Conservation (phyloP, 2,797 vertebrate genomes). For the Scleropages formosus region DNA sequence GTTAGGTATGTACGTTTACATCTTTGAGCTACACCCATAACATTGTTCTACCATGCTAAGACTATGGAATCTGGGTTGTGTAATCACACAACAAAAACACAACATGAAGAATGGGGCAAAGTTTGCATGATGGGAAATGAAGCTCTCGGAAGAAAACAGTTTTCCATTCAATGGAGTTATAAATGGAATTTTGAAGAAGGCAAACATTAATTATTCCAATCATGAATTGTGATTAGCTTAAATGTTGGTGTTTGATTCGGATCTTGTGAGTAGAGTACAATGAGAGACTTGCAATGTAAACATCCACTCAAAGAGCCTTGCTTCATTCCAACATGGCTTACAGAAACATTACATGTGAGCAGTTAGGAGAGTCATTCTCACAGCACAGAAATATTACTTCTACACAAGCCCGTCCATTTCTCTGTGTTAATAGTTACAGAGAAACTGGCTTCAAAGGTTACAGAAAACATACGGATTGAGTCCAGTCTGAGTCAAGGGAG, state of each 20-base stretch:
- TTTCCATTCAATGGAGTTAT: too few species aligned
- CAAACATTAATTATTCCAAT: not conserved
- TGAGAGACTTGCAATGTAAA: not conserved
- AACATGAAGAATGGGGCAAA: too few species aligned
- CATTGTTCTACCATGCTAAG: too few species aligned
- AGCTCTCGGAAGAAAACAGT: too few species aligned
- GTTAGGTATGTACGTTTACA: too few species aligned
- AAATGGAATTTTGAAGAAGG: too few species aligned
- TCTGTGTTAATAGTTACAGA: not conserved
- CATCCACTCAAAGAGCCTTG: not conserved
- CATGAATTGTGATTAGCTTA: not conserved
- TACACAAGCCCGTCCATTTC: not conserved
- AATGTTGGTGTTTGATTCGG: conserved; percentile 15
- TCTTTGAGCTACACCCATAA: not conserved
- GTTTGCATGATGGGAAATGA: too few species aligned
- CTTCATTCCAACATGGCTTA: not conserved
- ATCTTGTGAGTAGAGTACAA: not conserved
- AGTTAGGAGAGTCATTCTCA: conserved; percentile 8
- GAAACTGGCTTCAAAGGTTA: conserved; percentile 7
- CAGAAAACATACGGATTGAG: too few species aligned
- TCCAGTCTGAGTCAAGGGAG: too few species aligned
- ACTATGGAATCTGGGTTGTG: not conserved
- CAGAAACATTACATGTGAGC: not conserved
- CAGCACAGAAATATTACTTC: not conserved
- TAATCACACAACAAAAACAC: not conserved